Conservation (phyloP, 2,888 invertebrate genomes). For the Diaprepes abbreviatus region DNA sequence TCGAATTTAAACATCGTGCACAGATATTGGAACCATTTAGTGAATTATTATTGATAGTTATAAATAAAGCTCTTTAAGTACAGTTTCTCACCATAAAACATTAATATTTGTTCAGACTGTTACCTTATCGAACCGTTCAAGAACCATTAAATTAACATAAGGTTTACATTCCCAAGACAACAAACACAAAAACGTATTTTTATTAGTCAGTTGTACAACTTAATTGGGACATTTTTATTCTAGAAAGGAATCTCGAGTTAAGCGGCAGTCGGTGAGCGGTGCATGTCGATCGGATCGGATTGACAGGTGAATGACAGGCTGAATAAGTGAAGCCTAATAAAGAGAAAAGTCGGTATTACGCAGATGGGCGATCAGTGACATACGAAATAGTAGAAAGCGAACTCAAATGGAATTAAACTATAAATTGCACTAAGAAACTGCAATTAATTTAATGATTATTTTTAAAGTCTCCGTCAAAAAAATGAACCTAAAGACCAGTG, state of each 20-base stretch:
- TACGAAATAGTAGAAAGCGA: background rate
- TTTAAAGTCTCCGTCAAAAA: too few species aligned
- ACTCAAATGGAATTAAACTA: too few species aligned
- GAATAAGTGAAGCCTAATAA: conserved; percentile 20
- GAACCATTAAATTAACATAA: conserved; percentile 11
- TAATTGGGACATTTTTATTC: conserved; percentile 38
- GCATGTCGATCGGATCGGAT: conserved; percentile 22
- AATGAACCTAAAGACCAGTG: too few species aligned
- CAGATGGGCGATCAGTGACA: background rate
- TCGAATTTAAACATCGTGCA: too few species aligned
- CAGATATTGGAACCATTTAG: too few species aligned
- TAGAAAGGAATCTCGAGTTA: conserved; percentile 15
- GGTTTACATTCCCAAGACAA: conserved; percentile 13
- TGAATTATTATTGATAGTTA: too few species aligned
- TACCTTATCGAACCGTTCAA: background rate
- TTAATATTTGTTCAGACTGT: too few species aligned
- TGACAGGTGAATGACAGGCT: conserved; percentile 35
- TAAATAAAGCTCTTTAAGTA: too few species aligned
- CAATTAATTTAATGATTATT: too few species aligned
- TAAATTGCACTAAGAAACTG: too few species aligned
- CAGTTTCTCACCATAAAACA: too few species aligned
- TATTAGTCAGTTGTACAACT: conserved; percentile 23
- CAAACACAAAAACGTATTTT: conserved; percentile 17
- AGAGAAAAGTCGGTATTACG: background rate
- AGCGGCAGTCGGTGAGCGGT: conserved; percentile 22